These are phyloP conservation scores for Andrena fulva DNA, from an alignment of 2,888 invertebrate genomes.

Conservation along the genomic window DNA sequence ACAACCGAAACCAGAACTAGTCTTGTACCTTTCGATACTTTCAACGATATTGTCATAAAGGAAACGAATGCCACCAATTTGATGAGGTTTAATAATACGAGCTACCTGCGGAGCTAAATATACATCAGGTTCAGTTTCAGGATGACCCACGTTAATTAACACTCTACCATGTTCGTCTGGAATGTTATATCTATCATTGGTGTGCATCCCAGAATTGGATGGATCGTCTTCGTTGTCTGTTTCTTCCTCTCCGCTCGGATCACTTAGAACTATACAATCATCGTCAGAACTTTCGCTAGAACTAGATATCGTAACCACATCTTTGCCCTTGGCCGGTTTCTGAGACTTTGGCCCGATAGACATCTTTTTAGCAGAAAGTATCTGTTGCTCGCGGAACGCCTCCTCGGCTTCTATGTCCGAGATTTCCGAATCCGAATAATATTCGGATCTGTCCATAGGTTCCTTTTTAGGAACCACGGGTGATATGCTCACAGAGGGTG, in stretches of 20 bases:
- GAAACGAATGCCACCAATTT: constrained; percentile 98
- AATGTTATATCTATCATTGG: constrained; percentile 95
- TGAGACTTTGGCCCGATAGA: constrained; percentile 71
- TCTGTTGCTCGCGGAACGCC: constrained; percentile 77
- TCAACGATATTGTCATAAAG: constrained; percentile 99
- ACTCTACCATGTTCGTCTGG: constrained; percentile 97
- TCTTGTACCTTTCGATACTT: constrained; percentile 94
- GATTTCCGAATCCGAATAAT: constrained; percentile 82
- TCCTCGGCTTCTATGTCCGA: constrained; percentile 82
- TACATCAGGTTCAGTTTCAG: constrained; percentile 95
- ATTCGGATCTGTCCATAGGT: constrained; percentile 79
- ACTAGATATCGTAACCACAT: constrained; percentile 92
- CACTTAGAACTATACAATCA: constrained; percentile 95
- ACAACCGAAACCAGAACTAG: constrained; percentile 95
- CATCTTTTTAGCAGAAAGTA: constrained; percentile 76
- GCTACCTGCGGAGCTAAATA: constrained; percentile 97
- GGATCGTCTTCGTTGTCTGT: constrained; percentile 94
- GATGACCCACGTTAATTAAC: constrained; percentile 96
- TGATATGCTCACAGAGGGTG: constrained; percentile 85
- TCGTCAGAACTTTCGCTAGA: constrained; percentile 91
- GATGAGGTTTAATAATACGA: constrained; percentile 97
- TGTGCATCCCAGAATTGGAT: constrained; percentile 96
- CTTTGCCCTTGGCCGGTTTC: constrained; percentile 83
- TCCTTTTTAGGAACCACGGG: constrained; percentile 84
- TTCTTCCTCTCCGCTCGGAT: constrained; percentile 92